These are phyloP conservation scores for Periplaneta americana DNA, from an alignment of 1,140 invertebrate species.

Conservation along the genomic window DNA sequence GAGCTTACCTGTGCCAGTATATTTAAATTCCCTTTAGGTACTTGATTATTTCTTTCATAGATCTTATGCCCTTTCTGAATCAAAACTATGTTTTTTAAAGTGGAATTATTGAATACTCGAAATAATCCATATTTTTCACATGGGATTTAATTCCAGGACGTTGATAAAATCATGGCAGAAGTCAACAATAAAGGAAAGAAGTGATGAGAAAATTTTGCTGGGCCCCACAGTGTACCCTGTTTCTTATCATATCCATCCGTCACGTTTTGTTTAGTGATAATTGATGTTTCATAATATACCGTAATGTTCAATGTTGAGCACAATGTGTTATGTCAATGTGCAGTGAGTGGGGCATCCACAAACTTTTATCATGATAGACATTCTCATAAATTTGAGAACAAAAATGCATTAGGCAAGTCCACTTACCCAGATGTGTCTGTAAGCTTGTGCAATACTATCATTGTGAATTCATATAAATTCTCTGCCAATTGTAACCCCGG, in stretches of 20 bases:
- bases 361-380: background rate
- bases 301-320: background rate
- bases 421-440: background rate
- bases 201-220: constrained; percentile 17
- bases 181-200: constrained; percentile 19
- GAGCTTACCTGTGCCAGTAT: background rate
- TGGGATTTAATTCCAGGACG: constrained; percentile 29
- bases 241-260: constrained; percentile 8
- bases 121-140: constrained; percentile 13
- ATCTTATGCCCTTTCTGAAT: constrained; percentile 6
- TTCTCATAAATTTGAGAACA: background rate
- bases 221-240: constrained; percentile 7
- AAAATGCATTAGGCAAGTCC: background rate
- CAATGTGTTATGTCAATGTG: background rate
- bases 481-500: background rate
- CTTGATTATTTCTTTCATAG: background rate
- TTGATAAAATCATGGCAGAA: constrained; percentile 32
- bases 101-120: background rate
- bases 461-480: background rate
- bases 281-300: background rate
- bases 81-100: background rate
- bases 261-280: background rate
- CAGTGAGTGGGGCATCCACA: background rate
- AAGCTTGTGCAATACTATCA: background rate
- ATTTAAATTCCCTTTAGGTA: background rate